Evolutionary conservation across 2,888 invertebrate genomes (phyloP), one percentile per base, ranked within the genome.

Genomic region (Drosophila phalerata): DNA sequence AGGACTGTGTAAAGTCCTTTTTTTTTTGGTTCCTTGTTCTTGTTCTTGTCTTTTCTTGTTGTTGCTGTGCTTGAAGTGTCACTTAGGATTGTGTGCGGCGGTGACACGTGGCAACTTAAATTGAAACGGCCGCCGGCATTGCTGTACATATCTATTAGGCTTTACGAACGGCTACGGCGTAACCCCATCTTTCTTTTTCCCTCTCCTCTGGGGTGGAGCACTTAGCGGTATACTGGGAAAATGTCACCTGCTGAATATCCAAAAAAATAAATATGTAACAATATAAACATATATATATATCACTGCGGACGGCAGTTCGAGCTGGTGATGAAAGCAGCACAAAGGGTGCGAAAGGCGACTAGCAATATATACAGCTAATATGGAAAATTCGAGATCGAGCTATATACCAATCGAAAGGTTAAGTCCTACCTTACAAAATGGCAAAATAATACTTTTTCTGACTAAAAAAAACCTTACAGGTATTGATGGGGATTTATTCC

Each of bases 71-170:
- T 79, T 85, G 49, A 72, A 85, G 88, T 88, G 86, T 88, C 86
- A 79, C 66, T 73, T 78, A 73, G 88, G 82, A 79, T 89, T 81
- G 74, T 85, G 78, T 77, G 73, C 70, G 69, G 57, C 71, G 75
- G 74, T 89, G 85, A 85, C 88, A 89, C 90, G 88, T 89, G 85
- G 86, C 86, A 88, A 79, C 75, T 88, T 85, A 85, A 89, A 85
- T 88, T 85, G 88, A 85, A 89, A 88, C 77, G 88, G 88, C 89
- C 74, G 85, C 82, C 75, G 85, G 78, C 75, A 73, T 62, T 58
- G 70, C 79, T 85, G 85, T 85, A 89, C 72, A 87, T 73, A 78
- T 81, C 65, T 81, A 84, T 87, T 83, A 84, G 88, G 75, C 84
- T 48, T 38, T 43, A 22, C 51, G 52, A 51, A 34, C 25, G 13